Conservation (phyloP, 2,113 vertebrate species). For the Coregonus clupeaformis region DNA sequence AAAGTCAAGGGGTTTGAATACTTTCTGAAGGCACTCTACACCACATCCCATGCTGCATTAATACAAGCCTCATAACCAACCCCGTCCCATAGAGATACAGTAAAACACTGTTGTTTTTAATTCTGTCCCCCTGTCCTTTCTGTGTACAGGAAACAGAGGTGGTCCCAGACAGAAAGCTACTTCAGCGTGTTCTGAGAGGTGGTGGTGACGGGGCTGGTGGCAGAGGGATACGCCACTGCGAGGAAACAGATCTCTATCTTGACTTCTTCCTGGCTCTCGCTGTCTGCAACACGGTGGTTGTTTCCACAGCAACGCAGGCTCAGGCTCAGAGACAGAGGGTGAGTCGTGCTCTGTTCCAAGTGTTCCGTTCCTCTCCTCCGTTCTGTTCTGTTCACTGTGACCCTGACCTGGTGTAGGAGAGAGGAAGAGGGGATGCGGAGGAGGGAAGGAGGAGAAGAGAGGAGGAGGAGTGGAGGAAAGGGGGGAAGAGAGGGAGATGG, state of each 20-base stretch:
- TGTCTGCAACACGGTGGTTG: constrained; percentile 95
- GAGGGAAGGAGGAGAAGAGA: neutral
- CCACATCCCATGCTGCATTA: no score
- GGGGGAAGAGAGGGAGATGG: neutral
- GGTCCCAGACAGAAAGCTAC: constrained; percentile 83
- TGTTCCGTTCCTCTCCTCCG: no score
- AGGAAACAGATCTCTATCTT: constrained; percentile 58
- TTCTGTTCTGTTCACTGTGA: constrained; percentile 23
- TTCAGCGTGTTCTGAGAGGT: constrained; percentile 76
- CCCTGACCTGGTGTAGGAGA: constrained; percentile 36
- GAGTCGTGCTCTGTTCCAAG: constrained; percentile 44
- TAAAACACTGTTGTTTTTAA: constrained; percentile 27
- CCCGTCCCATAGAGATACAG: constrained; percentile 4
- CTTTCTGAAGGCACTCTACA: no score
- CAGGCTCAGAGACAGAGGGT: constrained; percentile 88
- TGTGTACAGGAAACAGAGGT: constrained; percentile 86
- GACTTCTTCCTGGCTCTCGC: constrained; percentile 90
- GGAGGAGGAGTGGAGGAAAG: neutral
- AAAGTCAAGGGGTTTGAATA: no score
- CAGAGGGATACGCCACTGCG: constrained; percentile 25
- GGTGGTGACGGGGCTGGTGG: constrained; percentile 59
- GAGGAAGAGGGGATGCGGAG: constrained; percentile 34
- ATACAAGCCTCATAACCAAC: no score
- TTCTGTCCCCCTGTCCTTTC: constrained; percentile 5
- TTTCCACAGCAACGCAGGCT: constrained; percentile 83